Evolutionary conservation across 1,140 invertebrate genomes (phyloP), one percentile per base, ranked within the genome.

Genomic region (Ephestia elutella): DNA sequence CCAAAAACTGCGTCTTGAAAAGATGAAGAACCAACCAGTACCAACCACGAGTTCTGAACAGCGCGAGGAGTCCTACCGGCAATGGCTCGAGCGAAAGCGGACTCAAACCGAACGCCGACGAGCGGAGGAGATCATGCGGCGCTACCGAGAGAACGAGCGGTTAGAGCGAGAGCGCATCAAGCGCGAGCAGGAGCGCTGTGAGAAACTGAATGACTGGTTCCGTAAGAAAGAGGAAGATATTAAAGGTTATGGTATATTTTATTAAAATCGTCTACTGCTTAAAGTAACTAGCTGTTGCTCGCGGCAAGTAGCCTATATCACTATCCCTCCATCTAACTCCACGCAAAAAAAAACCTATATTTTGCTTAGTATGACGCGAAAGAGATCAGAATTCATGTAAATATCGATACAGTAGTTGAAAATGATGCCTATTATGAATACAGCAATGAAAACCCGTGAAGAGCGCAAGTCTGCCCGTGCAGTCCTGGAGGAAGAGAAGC

Each of bases 141-240:
- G 66, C 48, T 86, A 71, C 57, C 60, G 69, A 5, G 71, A 82
- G 21, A 83, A 67, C 9, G 80, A 87, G 64, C 73, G 70, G 0
- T 19, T 73, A 4, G 78, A 77, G 59, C 78, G 67, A 49, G 86
- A 78, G 54, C 74, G 71, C 13, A 77, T 78, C 48, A 83, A 79
- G 32, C 77, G 84, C 7, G 71, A 84, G 53, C 66, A 77, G 11
- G 89, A 86, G 5, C 90, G 87, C 56, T 82, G 90, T 11, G 83
- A 89, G 35, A 90, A 86, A 55, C 83, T 87, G 28, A 70, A 83
- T 9, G 78, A 88, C 15, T 91, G 90, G 90, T 78, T 89, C 25
- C 75, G 76, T 15, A 88, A 77, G 60, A 91, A 91, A 60, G 88
- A 90, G 56, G 87, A 90, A 62, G 77, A 81, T 8, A 82, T 89